phyloP scores from a whole-genome alignment of 2,888 invertebrate genomes.

The Cryptophagus acutangulus region DNA sequence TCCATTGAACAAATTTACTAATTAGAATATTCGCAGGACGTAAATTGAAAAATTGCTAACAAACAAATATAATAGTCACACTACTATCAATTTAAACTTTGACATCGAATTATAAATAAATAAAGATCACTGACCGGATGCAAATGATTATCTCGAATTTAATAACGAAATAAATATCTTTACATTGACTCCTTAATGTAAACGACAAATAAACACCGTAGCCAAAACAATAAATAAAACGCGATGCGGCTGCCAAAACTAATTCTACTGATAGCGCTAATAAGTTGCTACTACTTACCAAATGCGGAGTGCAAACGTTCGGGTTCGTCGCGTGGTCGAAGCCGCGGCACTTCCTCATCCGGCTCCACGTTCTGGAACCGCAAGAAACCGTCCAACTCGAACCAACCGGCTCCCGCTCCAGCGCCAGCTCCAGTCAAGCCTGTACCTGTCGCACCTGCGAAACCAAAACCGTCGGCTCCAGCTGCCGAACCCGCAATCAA shows the following conservation, averaged over 20 bases:
- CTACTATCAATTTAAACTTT: constrained; percentile 6
- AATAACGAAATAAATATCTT: no score
- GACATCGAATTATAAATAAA: constrained; percentile 3
- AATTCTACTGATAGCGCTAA: no score
- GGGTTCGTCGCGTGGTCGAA: constrained; percentile 2
- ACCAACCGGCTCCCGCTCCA: constrained; percentile 11
- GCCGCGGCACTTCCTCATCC: constrained; percentile 1
- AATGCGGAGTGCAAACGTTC: constrained; percentile 5
- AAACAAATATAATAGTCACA: no score
- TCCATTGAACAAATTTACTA: no score
- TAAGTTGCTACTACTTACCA: no score
- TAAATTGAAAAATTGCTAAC: no score
- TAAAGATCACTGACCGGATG: constrained; percentile 3
- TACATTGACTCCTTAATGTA: no score
- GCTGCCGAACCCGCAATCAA: constrained; percentile 25
- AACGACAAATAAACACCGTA: no score
- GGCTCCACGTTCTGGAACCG: constrained; percentile 19
- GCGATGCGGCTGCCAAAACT: no score
- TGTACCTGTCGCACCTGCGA: no score
- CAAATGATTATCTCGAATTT: background rate
- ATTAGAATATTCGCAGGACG: no score
- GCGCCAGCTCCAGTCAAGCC: constrained; percentile 11
- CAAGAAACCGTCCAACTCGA: constrained; percentile 15
- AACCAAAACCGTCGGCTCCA: constrained; percentile 7
- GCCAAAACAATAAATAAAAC: no score